Base-by-base conservation (phyloP, 2,797 vertebrate species). In the Acomys russatus region DNA sequence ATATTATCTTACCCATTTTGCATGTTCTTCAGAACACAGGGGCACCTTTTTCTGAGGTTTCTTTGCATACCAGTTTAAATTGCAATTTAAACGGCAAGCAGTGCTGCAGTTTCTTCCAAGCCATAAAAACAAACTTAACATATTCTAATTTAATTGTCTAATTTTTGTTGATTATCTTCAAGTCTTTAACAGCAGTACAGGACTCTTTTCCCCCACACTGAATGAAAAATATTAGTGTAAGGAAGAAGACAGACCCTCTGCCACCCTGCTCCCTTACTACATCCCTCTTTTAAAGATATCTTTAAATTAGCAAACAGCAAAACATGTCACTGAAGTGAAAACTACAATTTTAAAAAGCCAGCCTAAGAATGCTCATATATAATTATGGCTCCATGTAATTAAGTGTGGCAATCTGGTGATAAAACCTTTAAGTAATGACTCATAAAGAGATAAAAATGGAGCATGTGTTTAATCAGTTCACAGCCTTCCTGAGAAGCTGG, bases 401-500 rank as follows among this genome's bases (percentile, higher is more conserved):
- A 98, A 98, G 91, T 98, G 92, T 98, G 97, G 98, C 98, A 99
- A 98, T 98, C 98, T 98, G 98, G 97, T 98, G 98, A 98, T 98
- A 98, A 98, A 98, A 98, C 97, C 97, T 98, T 98, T 98, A 99
- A 98, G 98, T 98, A 98, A 98, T 98, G 98, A 98, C 94, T 98
- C 98, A 98, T 98, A 98, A 98, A 98, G 98, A 98, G 97, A 98
- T 97, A 98, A 98, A 99, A 99, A 98, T 97, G 97, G 97, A 98
- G 97, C 98, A 97, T 98, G 98, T 98, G 98, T 98, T 98, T 98
- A 98, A 98, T 98, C 98, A 98, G 98, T 98, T 98, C 98, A 93
- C 95, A 98, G 97, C 97, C 96, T 98, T 98, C 96, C 91, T 96
- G 80, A 97, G 98, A 98, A 98, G 96, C 98, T 98, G 98, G 98